Percentiles rank a stretch among this genome's conserved stretches.
Evolutionary conservation across 2,113 vertebrate species (phyloP).

Genomic region (Cygnus buccinator): DNA sequence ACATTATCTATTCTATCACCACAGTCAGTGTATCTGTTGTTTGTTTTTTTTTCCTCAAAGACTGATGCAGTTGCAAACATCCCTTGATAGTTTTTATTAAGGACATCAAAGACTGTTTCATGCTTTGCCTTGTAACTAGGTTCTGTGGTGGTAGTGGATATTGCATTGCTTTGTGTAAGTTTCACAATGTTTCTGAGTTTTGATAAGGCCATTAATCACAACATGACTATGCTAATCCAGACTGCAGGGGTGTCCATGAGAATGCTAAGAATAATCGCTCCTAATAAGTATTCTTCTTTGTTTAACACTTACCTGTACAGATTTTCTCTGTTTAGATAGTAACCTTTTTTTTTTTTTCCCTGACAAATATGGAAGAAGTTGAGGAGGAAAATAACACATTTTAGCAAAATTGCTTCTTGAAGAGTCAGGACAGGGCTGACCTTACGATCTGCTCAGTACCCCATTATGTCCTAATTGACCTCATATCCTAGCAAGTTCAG

Average conservation of each 20-base stretch:
- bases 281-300: neutral
- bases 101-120: constrained; percentile 13
- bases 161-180: constrained; percentile 32
- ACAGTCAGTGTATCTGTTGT: neutral
- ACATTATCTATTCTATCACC: constrained; percentile 10
- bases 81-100: constrained; percentile 32
- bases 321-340: neutral
- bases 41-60: neutral
- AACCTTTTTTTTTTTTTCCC: neutral
- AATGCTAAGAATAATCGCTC: neutral
- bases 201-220: constrained; percentile 45
- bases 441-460: neutral
- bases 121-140: constrained; percentile 26
- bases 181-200: constrained; percentile 16
- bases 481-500: neutral
- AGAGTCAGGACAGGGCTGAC: neutral
- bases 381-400: neutral
- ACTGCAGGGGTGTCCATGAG: neutral
- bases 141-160: neutral
- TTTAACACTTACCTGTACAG: neutral
- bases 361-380: neutral
- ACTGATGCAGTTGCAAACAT: constrained; percentile 14
- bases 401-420: neutral
- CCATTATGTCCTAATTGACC: neutral
- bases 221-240: neutral